Percentiles rank a stretch among this genome's conserved stretches.
Evolutionary conservation across 64 coral and sea anemone genomes (phyloP).

Genomic region (Orbicella faveolata): DNA sequence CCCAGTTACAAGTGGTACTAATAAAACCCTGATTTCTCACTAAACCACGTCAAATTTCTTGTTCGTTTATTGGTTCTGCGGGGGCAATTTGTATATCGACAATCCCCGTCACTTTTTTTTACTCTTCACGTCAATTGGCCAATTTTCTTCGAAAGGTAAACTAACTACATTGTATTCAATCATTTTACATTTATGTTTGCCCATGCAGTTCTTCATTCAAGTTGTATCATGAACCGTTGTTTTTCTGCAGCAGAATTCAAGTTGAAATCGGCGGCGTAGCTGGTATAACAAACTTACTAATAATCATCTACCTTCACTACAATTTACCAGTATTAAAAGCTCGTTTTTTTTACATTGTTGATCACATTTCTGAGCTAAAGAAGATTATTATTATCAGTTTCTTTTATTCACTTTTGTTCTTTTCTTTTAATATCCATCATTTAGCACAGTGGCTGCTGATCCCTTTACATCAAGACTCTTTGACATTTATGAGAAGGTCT

Average conservation of each 20-base stretch:
- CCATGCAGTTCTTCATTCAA: no score
- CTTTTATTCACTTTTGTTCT: not conserved
- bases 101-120: no score
- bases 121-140: no score
- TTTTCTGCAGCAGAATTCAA: not conserved
- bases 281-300: not conserved
- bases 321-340: not conserved
- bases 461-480: slow-evolving; percentile 71
- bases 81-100: no score
- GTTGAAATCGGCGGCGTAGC: not conserved
- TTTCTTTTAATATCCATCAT: not conserved
- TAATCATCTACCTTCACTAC: no score
- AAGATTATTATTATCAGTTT: not conserved
- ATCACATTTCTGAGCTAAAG: not conserved
- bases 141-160: no score
- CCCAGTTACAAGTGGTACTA: no score
- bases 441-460: slow-evolving; percentile 71
- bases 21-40: no score
- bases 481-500: slow-evolving; percentile 75
- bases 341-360: not conserved
- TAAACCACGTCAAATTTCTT: no score
- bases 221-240: not conserved
- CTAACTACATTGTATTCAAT: no score
- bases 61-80: no score
- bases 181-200: no score